A percentile compares a stretch with the other conserved stretches of the same genome.
Conservation (phyloP, 2,113 vertebrate species). For the Amazona guildingii region DNA sequence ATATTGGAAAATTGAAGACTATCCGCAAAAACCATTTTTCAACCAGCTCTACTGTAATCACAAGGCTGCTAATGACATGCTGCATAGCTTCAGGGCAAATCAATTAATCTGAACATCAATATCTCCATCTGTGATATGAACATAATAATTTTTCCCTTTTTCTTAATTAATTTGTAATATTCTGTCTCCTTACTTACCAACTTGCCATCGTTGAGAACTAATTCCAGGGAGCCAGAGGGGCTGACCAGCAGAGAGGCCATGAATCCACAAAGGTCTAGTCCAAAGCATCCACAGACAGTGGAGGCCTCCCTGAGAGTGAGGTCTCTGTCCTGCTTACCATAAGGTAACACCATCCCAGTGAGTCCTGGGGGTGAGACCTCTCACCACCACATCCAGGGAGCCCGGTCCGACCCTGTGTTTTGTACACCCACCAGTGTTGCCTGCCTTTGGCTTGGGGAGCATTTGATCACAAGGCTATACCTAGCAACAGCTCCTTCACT, state of each 20-base stretch:
- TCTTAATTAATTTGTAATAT: conserved; percentile 40
- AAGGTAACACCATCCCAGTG: too few relatives aligned
- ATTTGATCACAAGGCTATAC: background rate
- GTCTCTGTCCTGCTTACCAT: background rate
- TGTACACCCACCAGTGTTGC: background rate
- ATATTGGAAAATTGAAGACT: conserved; percentile 11
- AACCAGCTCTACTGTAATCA: conserved; percentile 9
- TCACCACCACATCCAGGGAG: rapidly evolving
- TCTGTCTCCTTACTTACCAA: conserved; percentile 20
- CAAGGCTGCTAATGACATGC: conserved; percentile 36
- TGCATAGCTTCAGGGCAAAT: conserved; percentile 54
- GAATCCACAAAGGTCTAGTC: background rate
- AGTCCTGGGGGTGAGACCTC: background rate
- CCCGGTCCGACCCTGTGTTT: rapidly evolving
- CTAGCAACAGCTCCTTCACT: background rate
- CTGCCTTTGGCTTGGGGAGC: background rate
- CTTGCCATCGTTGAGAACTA: background rate
- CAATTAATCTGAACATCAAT: conserved; percentile 65
- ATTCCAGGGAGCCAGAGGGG: background rate
- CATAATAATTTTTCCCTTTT: conserved; percentile 38
- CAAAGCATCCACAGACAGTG: rapidly evolving
- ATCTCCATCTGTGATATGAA: conserved; percentile 58
- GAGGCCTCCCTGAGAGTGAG: background rate
- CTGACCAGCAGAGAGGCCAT: background rate
- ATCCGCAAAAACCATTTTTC: background rate